Percentiles rank a stretch among this genome's conserved stretches.
Conservation (phyloP, 2,113 vertebrate genomes). For the chimpanzee (Pan troglodytes) region NHGRI_mPanTro3-v2.1_pri NC_072410.2:76971501-76972000, state of each 20-base stretch:
- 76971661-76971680: not conserved
- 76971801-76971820: slow-evolving; percentile 36
- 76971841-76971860: slow-evolving; percentile 66
- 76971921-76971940: slow-evolving; percentile 56
- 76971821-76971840: slow-evolving; percentile 51
- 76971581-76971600: not conserved
- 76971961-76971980: not conserved
- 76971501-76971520: not conserved
- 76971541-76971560: not conserved
- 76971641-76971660: fast-evolving
- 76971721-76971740: not conserved
- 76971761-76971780: not conserved
- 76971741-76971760: not conserved
- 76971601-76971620: not conserved
- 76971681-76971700: not conserved
- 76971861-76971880: slow-evolving; percentile 43
- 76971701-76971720: not conserved
- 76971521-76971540: not conserved
- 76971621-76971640: not conserved
- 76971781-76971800: slow-evolving; percentile 48
- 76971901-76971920: slow-evolving; percentile 54
- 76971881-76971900: slow-evolving; percentile 49
- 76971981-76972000: not conserved
- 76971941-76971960: slow-evolving; percentile 41
- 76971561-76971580: not conserved